phyloP scores from a whole-genome alignment of 2,888 invertebrate species.

The Hyles lineata region DNA sequence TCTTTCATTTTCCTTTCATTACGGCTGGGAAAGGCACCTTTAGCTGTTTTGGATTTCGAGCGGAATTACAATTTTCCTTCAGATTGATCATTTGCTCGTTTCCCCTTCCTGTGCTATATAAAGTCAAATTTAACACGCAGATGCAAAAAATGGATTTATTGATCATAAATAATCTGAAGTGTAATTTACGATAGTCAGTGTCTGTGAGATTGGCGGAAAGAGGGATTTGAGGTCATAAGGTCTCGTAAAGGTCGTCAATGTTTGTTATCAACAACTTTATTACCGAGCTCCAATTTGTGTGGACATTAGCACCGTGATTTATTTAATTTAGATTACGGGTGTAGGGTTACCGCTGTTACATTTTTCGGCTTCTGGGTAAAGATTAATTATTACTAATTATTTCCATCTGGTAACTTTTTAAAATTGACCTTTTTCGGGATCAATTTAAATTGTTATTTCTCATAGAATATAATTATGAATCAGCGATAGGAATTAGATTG shows the following conservation, averaged over 20 bases:
- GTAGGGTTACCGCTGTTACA: slow-evolving; percentile 1
- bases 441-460: too few relatives aligned
- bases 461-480: too few relatives aligned
- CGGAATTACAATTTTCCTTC: too few relatives aligned
- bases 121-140: neutral
- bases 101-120: too few relatives aligned
- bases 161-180: slow-evolving; percentile 53
- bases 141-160: slow-evolving; percentile 42
- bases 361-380: too few relatives aligned
- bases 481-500: too few relatives aligned
- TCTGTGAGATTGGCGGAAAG: slow-evolving; percentile 12
- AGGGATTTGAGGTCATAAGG: slow-evolving; percentile 46
- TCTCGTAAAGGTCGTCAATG: slow-evolving; percentile 44
- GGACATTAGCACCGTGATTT: slow-evolving; percentile 22
- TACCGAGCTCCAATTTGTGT: slow-evolving; percentile 17
- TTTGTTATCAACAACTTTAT: slow-evolving; percentile 28
- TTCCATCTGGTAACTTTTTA: neutral
- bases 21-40: too few relatives aligned
- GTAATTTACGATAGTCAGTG: slow-evolving; percentile 51
- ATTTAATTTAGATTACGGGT: slow-evolving; percentile 23
- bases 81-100: too few relatives aligned
- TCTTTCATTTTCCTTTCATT: too few relatives aligned
- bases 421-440: too few relatives aligned
- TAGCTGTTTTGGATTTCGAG: too few relatives aligned
- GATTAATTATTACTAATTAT: neutral